Conservation (phyloP, 1,140 invertebrate genomes). For the Pemphigus obesinymphae region DNA sequence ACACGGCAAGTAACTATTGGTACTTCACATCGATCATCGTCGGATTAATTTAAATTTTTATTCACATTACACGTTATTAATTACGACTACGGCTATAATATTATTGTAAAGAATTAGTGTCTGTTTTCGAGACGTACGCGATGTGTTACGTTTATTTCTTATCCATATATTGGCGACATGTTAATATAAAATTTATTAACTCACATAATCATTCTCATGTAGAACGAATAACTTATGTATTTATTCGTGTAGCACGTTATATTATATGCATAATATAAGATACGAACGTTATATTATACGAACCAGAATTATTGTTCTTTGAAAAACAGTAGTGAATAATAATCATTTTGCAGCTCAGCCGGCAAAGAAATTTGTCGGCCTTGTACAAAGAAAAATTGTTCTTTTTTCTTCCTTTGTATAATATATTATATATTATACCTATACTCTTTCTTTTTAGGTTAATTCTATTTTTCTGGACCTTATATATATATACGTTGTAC, state of each 20-base stretch:
- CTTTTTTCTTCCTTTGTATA: no score
- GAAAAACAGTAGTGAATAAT: conserved; percentile 23
- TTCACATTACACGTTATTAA: no score
- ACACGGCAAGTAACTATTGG: no score
- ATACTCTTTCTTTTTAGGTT: not conserved
- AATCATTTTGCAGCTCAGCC: not conserved
- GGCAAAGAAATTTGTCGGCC: conserved; percentile 24
- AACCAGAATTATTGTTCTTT: not conserved
- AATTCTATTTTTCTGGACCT: not conserved
- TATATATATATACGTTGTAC: no score
- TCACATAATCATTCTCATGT: not conserved
- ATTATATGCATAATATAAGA: no score
- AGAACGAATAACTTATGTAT: not conserved
- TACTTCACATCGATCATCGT: no score
- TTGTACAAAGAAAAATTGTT: not conserved
- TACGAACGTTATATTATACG: no score
- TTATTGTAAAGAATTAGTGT: not conserved
- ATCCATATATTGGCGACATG: no score
- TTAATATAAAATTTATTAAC: no score
- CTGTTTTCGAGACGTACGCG: not conserved
- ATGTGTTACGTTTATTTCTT: not conserved
- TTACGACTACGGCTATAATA: no score
- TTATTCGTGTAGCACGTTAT: no score
- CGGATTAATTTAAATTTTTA: no score
- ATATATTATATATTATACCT: not conserved